A percentile compares a stretch with the other conserved stretches of the same genome.
These are phyloP conservation scores for Odontamblyopus rebecca DNA, from an alignment of 2,797 vertebrate species.

Conservation along the genomic window DNA sequence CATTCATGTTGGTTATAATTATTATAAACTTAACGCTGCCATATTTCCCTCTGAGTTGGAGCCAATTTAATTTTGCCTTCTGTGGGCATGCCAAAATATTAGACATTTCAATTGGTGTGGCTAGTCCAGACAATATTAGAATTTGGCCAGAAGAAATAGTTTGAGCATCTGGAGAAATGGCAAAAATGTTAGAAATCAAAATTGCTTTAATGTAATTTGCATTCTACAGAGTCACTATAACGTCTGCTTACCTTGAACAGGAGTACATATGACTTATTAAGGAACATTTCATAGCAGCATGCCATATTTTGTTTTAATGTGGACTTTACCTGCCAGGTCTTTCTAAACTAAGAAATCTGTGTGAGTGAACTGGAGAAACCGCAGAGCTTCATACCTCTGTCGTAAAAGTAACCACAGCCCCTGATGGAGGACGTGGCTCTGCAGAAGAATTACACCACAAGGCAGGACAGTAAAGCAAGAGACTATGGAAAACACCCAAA, in stretches of 20 bases:
- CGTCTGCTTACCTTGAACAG: neutral
- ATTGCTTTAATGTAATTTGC: neutral
- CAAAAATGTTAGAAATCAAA: neutral
- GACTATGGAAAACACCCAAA: conserved; percentile 26
- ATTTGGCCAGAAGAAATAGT: neutral
- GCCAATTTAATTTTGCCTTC: conserved; percentile 2
- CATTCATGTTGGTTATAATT: conserved; percentile 6
- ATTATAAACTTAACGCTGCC: conserved; percentile 10
- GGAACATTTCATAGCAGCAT: neutral
- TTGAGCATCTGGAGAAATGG: conserved; percentile 8
- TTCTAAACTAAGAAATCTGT: conserved; percentile 50
- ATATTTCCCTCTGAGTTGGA: neutral
- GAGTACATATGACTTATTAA: neutral
- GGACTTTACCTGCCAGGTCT: conserved; percentile 40
- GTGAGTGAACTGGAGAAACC: conserved; percentile 50
- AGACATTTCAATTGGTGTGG: neutral
- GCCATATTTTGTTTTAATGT: conserved; percentile 31
- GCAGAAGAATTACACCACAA: conserved; percentile 17
- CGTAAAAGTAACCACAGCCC: conserved; percentile 36
- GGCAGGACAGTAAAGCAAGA: conserved; percentile 18
- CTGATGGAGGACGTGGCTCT: conserved; percentile 30
- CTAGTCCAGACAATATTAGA: neutral
- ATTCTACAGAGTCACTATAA: neutral
- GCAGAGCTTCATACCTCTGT: conserved; percentile 39
- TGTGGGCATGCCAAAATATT: neutral